Base-by-base conservation (phyloP, 2,888 invertebrate species). In the Cosmopolites sordidus region DNA sequence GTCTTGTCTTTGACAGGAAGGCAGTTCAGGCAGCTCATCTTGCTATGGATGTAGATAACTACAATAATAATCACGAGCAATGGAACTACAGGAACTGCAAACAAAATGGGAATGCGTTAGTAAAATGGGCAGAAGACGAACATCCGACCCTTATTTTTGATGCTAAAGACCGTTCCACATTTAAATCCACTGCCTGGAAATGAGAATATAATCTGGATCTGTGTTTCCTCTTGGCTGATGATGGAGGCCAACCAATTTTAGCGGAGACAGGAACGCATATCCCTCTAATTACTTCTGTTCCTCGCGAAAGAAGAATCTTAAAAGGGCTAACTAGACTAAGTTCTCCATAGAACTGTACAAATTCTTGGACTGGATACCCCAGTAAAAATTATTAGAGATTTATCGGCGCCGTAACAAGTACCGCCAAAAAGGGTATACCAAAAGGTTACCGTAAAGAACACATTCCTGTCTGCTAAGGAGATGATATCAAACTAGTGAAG, bases 401-500 rank as follows among this genome's bases (percentile, higher is more conserved):
- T 40, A 43, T 50, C 4, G 51, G 54, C 12, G 52, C 54, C 2
- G 45, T 53, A 30, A 50, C 43, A 15, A 12, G 27, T 11, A 47
- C 42, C 40, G 48, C 48, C 11, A 57, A 57, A 37, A 51, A 53
- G 48, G 22, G 12, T 16, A 54, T 59, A 12, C 47, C 55, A 16
- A 58, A 56, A 54, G 56, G 58, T 8, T 58, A 29, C 18, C 51
- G 53, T 17, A 58, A 44, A 16, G 56, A 59, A 41, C 58, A 60
- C 22, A 59, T 60, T 12, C 59, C 59, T 16, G 55, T 52, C 14
- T 60, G 55, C 57, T 39, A n/a, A n/a, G n/a, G n/a, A n/a, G n/a
- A n/a, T n/a, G n/a, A n/a, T n/a, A n/a, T n/a, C n/a, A n/a, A n/a
- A n/a, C n/a, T 43, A 53, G 29, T 14, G 53, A 59, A 16, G 39